These are phyloP conservation scores for Ispidina picta DNA, from an alignment of 2,797 vertebrate species.

Conservation along the genomic window DNA sequence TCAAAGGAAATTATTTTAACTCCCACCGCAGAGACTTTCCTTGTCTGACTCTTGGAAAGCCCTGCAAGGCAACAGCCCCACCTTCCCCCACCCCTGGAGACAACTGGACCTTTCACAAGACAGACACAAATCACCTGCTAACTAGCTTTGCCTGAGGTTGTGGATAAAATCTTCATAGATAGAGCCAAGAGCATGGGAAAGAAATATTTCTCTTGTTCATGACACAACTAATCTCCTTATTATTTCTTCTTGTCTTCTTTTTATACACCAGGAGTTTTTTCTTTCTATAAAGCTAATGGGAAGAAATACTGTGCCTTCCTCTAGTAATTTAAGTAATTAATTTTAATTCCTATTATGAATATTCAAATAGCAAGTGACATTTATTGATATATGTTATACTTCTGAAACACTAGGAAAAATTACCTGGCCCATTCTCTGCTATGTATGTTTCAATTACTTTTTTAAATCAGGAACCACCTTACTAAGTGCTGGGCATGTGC, in stretches of 20 bases:
- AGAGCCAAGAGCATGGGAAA: not conserved
- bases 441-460: not conserved
- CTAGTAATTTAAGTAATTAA: not conserved
- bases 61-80: not conserved
- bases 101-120: not conserved
- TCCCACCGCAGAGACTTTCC: not conserved
- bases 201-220: not conserved
- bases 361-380: not conserved
- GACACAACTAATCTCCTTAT: not conserved
- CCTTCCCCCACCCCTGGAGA: not conserved
- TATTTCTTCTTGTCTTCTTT: not conserved
- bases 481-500: not conserved
- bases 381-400: not conserved
- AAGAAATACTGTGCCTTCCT: not conserved
- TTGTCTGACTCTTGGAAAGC: not conserved
- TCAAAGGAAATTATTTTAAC: fast-evolving
- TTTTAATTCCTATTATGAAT: not conserved
- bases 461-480: not conserved
- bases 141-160: not conserved
- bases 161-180: not conserved
- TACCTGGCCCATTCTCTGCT: not conserved
- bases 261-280: not conserved
- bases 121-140: not conserved
- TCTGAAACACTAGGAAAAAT: not conserved
- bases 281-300: not conserved